Percentiles rank a stretch among this genome's conserved stretches.
These are phyloP conservation scores for Hoplodrina ambigua DNA, from an alignment of 2,888 invertebrate species.

Conservation along the genomic window DNA sequence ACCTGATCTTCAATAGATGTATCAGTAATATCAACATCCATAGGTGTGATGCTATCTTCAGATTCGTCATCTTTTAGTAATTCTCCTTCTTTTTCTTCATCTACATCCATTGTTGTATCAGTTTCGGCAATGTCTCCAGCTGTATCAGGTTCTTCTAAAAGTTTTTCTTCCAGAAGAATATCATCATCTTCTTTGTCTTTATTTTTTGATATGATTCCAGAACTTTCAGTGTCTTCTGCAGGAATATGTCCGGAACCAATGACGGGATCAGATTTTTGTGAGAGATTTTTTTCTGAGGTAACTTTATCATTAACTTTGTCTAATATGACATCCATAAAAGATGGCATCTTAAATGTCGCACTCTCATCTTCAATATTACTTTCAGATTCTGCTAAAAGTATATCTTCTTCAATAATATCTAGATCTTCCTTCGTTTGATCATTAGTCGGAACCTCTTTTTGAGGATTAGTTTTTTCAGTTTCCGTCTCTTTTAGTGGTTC, in stretches of 20 bases:
- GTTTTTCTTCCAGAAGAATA: conserved; percentile 22
- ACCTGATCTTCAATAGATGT: background rate
- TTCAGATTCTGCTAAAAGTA: conserved; percentile 8
- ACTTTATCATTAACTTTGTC: background rate
- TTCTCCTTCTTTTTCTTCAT: conserved; percentile 32
- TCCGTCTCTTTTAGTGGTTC: background rate
- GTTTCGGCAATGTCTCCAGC: conserved; percentile 2
- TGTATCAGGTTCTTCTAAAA: conserved; percentile 15
- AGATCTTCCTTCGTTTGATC: background rate
- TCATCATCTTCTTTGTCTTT: conserved; percentile 12
- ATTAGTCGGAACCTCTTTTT: background rate
- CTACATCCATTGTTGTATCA: conserved; percentile 40
- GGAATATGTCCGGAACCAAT: background rate
- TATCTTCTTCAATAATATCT: background rate
- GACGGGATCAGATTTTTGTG: conserved; percentile 2
- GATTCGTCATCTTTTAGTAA: conserved; percentile 44
- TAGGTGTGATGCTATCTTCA: conserved; percentile 17
- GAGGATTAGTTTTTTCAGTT: background rate
- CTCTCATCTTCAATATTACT: background rate
- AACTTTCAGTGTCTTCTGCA: background rate
- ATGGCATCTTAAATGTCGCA: background rate
- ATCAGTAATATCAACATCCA: conserved; percentile 47
- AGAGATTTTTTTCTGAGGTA: background rate
- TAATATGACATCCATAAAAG: conserved; percentile 11
- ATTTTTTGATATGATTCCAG: background rate